phyloP scores from a whole-genome alignment of 2,888 invertebrate species.

The Mechanitis mazaeus region DNA sequence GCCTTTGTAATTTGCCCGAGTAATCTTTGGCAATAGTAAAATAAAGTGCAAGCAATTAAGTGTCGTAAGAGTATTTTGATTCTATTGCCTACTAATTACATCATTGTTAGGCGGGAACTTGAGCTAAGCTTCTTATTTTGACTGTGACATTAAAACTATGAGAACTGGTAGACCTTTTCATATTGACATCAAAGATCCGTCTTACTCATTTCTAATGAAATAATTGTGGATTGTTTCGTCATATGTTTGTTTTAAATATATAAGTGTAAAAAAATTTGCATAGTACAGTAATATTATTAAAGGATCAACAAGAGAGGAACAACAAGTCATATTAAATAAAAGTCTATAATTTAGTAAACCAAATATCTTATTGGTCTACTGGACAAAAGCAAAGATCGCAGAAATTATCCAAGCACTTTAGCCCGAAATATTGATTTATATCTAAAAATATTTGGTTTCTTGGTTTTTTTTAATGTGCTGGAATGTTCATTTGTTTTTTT shows the following conservation, averaged over 20 bases:
- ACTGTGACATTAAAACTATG: slow-evolving; percentile 71
- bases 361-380: too few relatives aligned
- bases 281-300: too few relatives aligned
- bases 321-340: too few relatives aligned
- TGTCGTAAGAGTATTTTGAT: slow-evolving; percentile 1
- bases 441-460: too few relatives aligned
- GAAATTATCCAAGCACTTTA: too few relatives aligned
- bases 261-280: too few relatives aligned
- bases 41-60: slow-evolving; percentile 6
- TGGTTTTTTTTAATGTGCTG: too few relatives aligned
- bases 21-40: slow-evolving; percentile 1
- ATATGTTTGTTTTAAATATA: background rate
- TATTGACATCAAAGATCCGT: slow-evolving; percentile 53
- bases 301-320: too few relatives aligned
- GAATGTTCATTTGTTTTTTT: too few relatives aligned
- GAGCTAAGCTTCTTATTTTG: slow-evolving; percentile 45
- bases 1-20: background rate
- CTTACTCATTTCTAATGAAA: slow-evolving; percentile 26
- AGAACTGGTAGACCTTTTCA: slow-evolving; percentile 67
- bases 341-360: too few relatives aligned
- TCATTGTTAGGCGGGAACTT: slow-evolving; percentile 19
- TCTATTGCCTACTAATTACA: slow-evolving; percentile 15
- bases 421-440: too few relatives aligned
- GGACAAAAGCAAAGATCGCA: too few relatives aligned
- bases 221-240: slow-evolving; percentile 13